phyloP scores from a whole-genome alignment of 2,888 invertebrate species.

The Hartigia nigra region DNA sequence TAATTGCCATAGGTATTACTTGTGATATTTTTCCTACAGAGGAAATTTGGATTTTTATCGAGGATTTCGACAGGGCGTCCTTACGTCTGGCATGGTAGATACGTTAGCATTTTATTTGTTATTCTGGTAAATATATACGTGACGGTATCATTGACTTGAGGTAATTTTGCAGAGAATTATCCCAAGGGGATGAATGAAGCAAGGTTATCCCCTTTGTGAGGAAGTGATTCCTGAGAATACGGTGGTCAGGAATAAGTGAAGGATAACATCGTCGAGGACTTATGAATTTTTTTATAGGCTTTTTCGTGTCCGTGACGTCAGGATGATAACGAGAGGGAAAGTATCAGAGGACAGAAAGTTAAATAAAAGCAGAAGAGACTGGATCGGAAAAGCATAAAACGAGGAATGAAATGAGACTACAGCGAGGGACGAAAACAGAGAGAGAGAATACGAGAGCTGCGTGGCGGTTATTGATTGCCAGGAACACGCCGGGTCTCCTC shows the following conservation, averaged over 20 bases:
- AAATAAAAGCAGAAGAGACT: neutral
- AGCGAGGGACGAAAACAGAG: neutral
- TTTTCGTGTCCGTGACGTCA: neutral
- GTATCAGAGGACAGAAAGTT: neutral
- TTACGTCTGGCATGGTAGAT: neutral
- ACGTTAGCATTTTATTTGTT: neutral
- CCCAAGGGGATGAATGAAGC: neutral
- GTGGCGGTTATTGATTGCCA: slow-evolving; percentile 24
- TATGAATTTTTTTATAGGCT: neutral
- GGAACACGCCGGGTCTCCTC: slow-evolving; percentile 16
- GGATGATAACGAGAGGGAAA: neutral
- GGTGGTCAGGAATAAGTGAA: neutral
- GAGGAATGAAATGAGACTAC: neutral
- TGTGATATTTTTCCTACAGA: neutral
- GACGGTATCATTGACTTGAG: neutral
- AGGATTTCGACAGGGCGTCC: neutral
- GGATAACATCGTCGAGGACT: neutral
- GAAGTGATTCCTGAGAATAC: neutral
- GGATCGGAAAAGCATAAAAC: neutral
- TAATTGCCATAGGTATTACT: neutral
- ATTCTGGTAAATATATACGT: neutral
- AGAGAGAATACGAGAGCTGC: slow-evolving; percentile 4
- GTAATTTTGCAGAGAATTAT: neutral
- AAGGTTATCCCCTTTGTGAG: neutral
- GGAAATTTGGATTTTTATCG: neutral